phyloP scores from a whole-genome alignment of 1,140 invertebrate genomes.

The Caenorhabditis briggsae region DNA sequence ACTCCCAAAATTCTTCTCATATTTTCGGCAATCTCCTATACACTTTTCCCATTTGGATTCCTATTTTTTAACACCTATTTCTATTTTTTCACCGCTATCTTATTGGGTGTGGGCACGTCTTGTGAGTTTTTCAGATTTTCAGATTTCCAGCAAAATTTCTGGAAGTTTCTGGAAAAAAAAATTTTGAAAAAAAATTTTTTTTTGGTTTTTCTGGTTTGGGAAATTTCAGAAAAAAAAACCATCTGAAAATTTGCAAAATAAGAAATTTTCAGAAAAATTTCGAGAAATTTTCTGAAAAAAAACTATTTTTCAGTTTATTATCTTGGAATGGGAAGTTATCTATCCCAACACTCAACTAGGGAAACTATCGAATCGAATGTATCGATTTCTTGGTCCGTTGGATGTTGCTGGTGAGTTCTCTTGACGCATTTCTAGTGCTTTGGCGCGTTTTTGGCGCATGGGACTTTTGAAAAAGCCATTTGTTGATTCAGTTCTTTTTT shows the following conservation, averaged over 20 bases:
- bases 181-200: too few species aligned
- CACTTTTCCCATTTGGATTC: conserved; percentile 17
- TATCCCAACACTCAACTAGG: conserved; percentile 8
- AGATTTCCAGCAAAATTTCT: neutral
- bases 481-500: too few species aligned
- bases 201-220: too few species aligned
- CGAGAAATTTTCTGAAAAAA: neutral
- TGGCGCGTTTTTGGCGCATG: too few species aligned
- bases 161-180: too few species aligned
- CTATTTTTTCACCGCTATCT: neutral
- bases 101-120: neutral
- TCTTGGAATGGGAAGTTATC: neutral
- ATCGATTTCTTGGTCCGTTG: neutral
- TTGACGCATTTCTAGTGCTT: neutral
- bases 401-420: conserved; percentile 3
- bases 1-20: neutral
- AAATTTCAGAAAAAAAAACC: too few species aligned
- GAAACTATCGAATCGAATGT: conserved; percentile 21
- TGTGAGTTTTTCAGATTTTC: neutral
- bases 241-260: too few species aligned
- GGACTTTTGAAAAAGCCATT: too few species aligned
- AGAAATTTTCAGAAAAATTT: too few species aligned
- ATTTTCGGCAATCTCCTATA: neutral
- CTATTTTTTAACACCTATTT: conserved; percentile 5
- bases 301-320: neutral